Conservation (phyloP, 2,888 invertebrate genomes). For the Tromatobia lineatoria region DNA sequence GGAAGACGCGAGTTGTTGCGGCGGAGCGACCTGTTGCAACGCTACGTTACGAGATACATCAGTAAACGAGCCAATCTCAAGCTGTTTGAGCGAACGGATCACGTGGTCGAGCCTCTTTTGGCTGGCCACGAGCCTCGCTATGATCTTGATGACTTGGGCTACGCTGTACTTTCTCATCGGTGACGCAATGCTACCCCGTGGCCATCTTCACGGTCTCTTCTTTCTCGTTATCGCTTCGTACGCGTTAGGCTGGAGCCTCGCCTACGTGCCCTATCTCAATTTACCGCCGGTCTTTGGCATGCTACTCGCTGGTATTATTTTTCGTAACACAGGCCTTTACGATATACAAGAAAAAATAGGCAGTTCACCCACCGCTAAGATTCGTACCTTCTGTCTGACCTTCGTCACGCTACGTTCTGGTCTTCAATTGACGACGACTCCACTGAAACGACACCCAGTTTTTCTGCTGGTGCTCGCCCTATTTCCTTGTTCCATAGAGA, state of each 20-base stretch:
- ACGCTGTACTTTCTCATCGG: conserved; percentile 77
- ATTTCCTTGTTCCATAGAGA: conserved; percentile 80
- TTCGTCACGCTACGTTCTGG: conserved; percentile 82
- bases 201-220: conserved; percentile 76
- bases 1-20: conserved; percentile 74
- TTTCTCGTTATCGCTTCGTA: conserved; percentile 76
- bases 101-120: conserved; percentile 79
- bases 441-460: conserved; percentile 74
- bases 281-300: conserved; percentile 89
- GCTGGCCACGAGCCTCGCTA: conserved; percentile 64
- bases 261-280: conserved; percentile 78
- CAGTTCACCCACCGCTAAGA: conserved; percentile 71
- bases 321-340: conserved; percentile 72
- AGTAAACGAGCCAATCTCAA: conserved; percentile 73
- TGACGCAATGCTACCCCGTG: conserved; percentile 76
- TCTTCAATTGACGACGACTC: conserved; percentile 80
- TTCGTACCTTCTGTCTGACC: conserved; percentile 80
- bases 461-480: conserved; percentile 77
- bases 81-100: conserved; percentile 58
- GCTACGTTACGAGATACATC: conserved; percentile 74
- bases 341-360: conserved; percentile 78
- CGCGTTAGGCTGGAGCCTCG: conserved; percentile 78
- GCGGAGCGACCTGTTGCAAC: conserved; percentile 75
- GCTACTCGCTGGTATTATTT: conserved; percentile 87
- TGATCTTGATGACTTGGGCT: conserved; percentile 73